These are phyloP conservation scores for Catostomus latipinnis DNA, from an alignment of 2,797 vertebrate species.

Conservation along the genomic window DNA sequence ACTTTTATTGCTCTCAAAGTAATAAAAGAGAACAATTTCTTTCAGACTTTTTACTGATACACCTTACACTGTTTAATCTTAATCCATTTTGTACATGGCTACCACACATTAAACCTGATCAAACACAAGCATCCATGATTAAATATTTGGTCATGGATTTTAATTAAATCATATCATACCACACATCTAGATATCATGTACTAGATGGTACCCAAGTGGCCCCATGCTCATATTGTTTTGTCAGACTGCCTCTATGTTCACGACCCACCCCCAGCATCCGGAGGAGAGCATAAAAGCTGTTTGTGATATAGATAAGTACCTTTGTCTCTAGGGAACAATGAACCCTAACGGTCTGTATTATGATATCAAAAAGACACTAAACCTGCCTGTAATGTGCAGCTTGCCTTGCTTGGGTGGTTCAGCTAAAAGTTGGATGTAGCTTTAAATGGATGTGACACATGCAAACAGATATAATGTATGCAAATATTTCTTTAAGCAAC, in stretches of 20 bases:
- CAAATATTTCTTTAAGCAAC: conserved; percentile 13
- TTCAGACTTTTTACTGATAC: not conserved
- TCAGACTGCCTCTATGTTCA: conserved; percentile 15
- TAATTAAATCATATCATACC: not conserved
- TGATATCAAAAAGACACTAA: conserved; percentile 37
- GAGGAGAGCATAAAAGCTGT: conserved; percentile 67
- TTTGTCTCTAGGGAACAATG: conserved; percentile 69
- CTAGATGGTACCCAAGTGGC: not conserved
- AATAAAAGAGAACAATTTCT: not conserved
- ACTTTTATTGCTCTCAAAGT: not conserved
- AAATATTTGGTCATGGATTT: not conserved
- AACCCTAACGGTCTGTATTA: conserved; percentile 58
- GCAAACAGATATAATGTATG: not conserved
- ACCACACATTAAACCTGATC: not conserved
- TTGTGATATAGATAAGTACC: conserved; percentile 67
- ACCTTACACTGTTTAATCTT: not conserved
- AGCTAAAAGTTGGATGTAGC: not conserved
- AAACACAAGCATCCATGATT: not conserved
- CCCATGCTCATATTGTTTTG: conserved; percentile 8
- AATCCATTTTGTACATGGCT: not conserved
- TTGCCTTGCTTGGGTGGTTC: not conserved
- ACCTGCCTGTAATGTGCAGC: conserved; percentile 9
- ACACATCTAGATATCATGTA: not conserved
- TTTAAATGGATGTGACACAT: not conserved
- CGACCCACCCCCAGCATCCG: conserved; percentile 33